Conservation (phyloP, 2,888 invertebrate genomes). For the Drosophila aldrichi region DNA sequence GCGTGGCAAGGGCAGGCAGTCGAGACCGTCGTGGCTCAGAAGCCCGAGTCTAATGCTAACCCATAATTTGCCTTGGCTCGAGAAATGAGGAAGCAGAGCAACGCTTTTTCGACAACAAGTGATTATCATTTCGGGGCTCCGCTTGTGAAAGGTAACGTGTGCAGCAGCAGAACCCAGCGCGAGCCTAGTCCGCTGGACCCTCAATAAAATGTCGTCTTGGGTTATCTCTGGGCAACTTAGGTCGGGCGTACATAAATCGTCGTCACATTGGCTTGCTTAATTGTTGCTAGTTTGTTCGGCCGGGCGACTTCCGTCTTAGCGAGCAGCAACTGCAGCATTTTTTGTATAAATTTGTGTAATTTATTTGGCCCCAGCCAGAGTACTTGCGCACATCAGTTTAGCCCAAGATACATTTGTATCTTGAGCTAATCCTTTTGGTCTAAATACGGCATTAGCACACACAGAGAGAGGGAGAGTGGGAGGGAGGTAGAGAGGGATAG, state of each 20-base stretch:
- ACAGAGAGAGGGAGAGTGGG: neutral
- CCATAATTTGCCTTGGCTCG: slow-evolving; percentile 66
- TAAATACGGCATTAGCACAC: slow-evolving; percentile 58
- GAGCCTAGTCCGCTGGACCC: neutral
- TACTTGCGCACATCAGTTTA: slow-evolving; percentile 47
- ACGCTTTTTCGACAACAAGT: slow-evolving; percentile 36
- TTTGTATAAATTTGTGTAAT: slow-evolving; percentile 59
- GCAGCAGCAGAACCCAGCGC: slow-evolving; percentile 4
- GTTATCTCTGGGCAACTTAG: neutral
- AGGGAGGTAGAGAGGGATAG: slow-evolving; percentile 26
- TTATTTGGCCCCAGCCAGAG: slow-evolving; percentile 48
- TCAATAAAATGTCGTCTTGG: slow-evolving; percentile 14
- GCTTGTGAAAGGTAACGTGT: slow-evolving; percentile 23
- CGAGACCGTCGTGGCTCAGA: neutral
- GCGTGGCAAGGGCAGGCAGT: slow-evolving; percentile 19
- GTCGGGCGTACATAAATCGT: neutral
- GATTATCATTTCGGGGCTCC: slow-evolving; percentile 40
- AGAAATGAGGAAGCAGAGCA: slow-evolving; percentile 59
- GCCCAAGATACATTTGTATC: slow-evolving; percentile 67
- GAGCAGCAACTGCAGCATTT: slow-evolving; percentile 33
- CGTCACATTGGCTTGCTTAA: slow-evolving; percentile 60
- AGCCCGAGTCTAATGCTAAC: slow-evolving; percentile 52
- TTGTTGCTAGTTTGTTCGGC: slow-evolving; percentile 66
- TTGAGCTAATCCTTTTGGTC: slow-evolving; percentile 74
- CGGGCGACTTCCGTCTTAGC: slow-evolving; percentile 55